A percentile compares a stretch with the other conserved stretches of the same genome.
Conservation (phyloP, 2,888 invertebrate species). For the Candidula unifasciata region DNA sequence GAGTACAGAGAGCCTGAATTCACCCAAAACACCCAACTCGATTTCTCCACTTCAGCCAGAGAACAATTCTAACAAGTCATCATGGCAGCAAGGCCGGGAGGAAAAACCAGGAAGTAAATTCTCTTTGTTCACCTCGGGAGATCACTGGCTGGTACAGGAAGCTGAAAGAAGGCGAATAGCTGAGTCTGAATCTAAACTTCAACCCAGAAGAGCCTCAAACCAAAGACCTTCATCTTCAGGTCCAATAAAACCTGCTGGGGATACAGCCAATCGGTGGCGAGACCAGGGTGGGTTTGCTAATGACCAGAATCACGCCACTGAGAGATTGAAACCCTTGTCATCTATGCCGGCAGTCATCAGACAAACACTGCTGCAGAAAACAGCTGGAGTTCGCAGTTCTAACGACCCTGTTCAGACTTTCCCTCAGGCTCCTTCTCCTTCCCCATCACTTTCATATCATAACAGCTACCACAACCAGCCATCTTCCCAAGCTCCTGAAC, state of each 20-base stretch:
- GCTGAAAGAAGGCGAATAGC: conserved; percentile 87
- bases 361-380: conserved; percentile 60
- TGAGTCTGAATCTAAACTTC: conserved; percentile 34
- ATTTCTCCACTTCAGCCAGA: background rate
- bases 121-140: conserved; percentile 62
- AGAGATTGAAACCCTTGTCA: conserved; percentile 6
- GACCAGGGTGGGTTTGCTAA: conserved; percentile 54
- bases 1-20: conserved; percentile 2
- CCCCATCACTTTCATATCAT: conserved; percentile 32
- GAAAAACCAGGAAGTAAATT: conserved; percentile 26
- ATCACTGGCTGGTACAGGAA: conserved; percentile 96
- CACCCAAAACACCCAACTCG: background rate
- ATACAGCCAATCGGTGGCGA: conserved; percentile 62
- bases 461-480: background rate
- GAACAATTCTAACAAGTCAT: background rate
- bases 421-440: conserved; percentile 35
- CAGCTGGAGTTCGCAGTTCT: conserved; percentile 54
- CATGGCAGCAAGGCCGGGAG: background rate
- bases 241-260: conserved; percentile 64
- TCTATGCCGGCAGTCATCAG: conserved; percentile 58
- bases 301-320: conserved; percentile 39
- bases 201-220: conserved; percentile 1
- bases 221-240: conserved; percentile 44
- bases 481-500: background rate
- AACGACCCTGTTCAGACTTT: conserved; percentile 7